These are phyloP conservation scores for Dynastes maya DNA, from an alignment of 2,888 invertebrate species.

Conservation along the genomic window DNA sequence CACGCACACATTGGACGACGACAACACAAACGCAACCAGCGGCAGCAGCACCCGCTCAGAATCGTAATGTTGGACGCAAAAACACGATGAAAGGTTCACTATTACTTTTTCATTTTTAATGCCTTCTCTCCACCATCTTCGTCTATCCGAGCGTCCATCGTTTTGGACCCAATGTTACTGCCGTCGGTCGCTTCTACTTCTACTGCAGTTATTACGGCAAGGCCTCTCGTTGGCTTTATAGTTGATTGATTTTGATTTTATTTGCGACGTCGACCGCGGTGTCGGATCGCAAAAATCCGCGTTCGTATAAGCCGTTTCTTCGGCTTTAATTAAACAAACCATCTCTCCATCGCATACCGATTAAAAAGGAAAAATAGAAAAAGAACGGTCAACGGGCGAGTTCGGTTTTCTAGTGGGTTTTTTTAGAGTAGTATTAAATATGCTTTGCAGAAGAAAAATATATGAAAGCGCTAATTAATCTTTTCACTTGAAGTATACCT, in stretches of 20 bases:
- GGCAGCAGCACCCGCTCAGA: slow-evolving; percentile 61
- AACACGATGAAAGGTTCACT: slow-evolving; percentile 62
- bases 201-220: slow-evolving; percentile 48
- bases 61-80: slow-evolving; percentile 63
- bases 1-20: slow-evolving; percentile 2
- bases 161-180: slow-evolving; percentile 29
- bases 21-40: slow-evolving; percentile 40
- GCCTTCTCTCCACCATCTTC: slow-evolving; percentile 46
- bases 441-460: no score
- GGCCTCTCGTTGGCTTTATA: slow-evolving; percentile 52
- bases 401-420: no score
- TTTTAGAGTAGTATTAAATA: no score
- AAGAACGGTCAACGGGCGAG: no score
- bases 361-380: not conserved
- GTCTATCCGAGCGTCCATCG: slow-evolving; percentile 32
- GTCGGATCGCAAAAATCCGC: slow-evolving; percentile 19
- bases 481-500: no score
- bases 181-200: slow-evolving; percentile 26
- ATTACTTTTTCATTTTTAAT: slow-evolving; percentile 60
- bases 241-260: slow-evolving; percentile 53
- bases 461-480: no score
- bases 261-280: slow-evolving; percentile 43
- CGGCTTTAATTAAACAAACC: slow-evolving; percentile 41
- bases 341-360: not conserved
- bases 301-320: slow-evolving; percentile 2